phyloP scores from a whole-genome alignment of 2,888 invertebrate genomes.

The Encarsia formosa region DNA sequence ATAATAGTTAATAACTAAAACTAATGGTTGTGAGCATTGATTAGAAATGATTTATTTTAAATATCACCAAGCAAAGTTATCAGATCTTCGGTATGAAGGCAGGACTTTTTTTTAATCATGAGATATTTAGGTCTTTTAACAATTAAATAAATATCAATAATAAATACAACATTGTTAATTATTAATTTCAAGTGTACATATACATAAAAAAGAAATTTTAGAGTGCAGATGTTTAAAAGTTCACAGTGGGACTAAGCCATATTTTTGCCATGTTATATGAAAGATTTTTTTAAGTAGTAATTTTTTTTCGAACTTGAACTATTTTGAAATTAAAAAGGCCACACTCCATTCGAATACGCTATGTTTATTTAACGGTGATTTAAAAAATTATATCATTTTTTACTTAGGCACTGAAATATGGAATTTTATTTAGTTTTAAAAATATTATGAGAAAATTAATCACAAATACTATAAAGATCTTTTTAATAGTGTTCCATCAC shows the following conservation, averaged over 20 bases:
- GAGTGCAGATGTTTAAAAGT: slow-evolving; percentile 19
- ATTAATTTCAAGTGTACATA: no score
- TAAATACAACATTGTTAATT: no score
- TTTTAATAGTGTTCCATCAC: no score
- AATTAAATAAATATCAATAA: no score
- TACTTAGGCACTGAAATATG: slow-evolving; percentile 46
- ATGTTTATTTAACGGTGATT: slow-evolving; percentile 25
- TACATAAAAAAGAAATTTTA: slow-evolving; percentile 2
- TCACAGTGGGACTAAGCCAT: slow-evolving; percentile 15
- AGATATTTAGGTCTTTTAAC: slow-evolving; percentile 6
- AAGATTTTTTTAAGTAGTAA: slow-evolving; percentile 8
- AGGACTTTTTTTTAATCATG: slow-evolving; percentile 16
- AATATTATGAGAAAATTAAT: slow-evolving; percentile 11
- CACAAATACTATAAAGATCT: no score
- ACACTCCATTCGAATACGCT: slow-evolving; percentile 31
- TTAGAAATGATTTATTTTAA: slow-evolving; percentile 7
- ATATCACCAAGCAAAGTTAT: slow-evolving; percentile 19
- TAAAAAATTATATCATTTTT: slow-evolving; percentile 36
- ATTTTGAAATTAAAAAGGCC: slow-evolving; percentile 32
- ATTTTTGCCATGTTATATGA: slow-evolving; percentile 4
- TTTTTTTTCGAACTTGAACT: slow-evolving; percentile 14
- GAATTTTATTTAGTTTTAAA: slow-evolving; percentile 35
- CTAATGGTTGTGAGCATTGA: no score
- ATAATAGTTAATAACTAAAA: no score
- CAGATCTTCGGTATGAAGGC: slow-evolving; percentile 27